Evolutionary conservation across 1,140 invertebrate genomes (phyloP), one percentile per base, ranked within the genome.

Genomic region (Phymorhynchus buccinoides): DNA sequence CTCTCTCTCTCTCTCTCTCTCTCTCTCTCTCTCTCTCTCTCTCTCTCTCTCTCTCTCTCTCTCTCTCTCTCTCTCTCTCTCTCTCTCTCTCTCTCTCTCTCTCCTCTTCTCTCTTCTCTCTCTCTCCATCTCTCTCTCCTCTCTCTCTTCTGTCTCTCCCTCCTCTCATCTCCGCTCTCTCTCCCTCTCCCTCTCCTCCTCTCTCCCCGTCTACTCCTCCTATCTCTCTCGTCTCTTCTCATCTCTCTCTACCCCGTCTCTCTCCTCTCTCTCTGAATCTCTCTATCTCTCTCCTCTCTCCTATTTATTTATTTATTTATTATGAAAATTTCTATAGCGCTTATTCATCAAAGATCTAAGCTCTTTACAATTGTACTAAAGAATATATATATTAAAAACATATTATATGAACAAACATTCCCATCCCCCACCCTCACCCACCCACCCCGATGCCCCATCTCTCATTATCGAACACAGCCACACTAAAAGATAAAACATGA

Each of bases 1-100:
- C n/a, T n/a, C 71, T 75, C 71, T 75, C 71, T 75, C 71, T 37
- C 75, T 41, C 75, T 35, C 32, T n/a, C 75, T 44, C 75, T 35
- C 32, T 35, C 75, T 78, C 7, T 35, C 32, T 35, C 75, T 78
- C 75, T 35, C 32, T n/a, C 75, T 78, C 75, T n/a, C 32, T 35
- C 75, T 44, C 75, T 35, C 32, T 35, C 75, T 42, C 75, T 35
- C 32, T 35, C 75, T 78, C 75, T 35, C 32, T 35, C 75, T 75
- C 71, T 78, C 32, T 35, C 32, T 78, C 9, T 35, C 32, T 78
- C 75, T 75, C 32, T 35, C 9, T 78, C 75, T 78, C 32, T 35
- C n/a, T 78, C 75, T 78, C n/a, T 35, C 32, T 78, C 75, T 44
- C 32, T 18, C 32, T 78, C 75, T 44, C 32, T 32, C n/a, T 78